Evolutionary conservation across 2,113 vertebrate genomes (phyloP).

Genomic region (Mobula birostris): DNA sequence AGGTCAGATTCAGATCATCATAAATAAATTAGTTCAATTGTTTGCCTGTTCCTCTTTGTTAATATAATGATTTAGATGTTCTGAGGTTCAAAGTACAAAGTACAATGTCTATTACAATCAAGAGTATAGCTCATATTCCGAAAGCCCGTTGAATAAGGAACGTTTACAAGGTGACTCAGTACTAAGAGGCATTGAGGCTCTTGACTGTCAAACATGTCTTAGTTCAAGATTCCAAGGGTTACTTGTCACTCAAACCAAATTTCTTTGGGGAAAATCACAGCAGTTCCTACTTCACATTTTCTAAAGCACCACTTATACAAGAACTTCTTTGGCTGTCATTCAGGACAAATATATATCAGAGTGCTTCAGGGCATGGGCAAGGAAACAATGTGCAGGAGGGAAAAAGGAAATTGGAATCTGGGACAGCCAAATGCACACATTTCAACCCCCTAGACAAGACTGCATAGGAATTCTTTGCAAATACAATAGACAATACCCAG

Average conservation of each 20-base stretch:
- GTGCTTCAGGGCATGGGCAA: background rate
- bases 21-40: background rate
- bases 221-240: background rate
- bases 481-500: no score
- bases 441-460: no score
- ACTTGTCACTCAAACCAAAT: background rate
- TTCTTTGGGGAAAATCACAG: background rate
- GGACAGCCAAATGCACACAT: background rate
- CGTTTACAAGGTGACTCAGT: background rate
- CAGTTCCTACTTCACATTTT: background rate
- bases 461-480: no score
- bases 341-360: background rate
- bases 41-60: background rate
- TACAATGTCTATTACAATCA: background rate
- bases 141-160: background rate
- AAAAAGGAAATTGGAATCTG: background rate
- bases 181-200: background rate
- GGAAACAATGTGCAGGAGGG: no score
- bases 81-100: background rate
- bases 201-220: background rate
- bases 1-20: background rate
- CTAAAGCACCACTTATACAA: background rate
- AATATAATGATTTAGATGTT: conserved; percentile 1
- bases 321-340: no score
- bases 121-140: background rate